A percentile compares a stretch with the other conserved stretches of the same genome.
Evolutionary conservation across 2,797 vertebrate genomes (phyloP).

Genomic region (Anguilla obscura): DNA sequence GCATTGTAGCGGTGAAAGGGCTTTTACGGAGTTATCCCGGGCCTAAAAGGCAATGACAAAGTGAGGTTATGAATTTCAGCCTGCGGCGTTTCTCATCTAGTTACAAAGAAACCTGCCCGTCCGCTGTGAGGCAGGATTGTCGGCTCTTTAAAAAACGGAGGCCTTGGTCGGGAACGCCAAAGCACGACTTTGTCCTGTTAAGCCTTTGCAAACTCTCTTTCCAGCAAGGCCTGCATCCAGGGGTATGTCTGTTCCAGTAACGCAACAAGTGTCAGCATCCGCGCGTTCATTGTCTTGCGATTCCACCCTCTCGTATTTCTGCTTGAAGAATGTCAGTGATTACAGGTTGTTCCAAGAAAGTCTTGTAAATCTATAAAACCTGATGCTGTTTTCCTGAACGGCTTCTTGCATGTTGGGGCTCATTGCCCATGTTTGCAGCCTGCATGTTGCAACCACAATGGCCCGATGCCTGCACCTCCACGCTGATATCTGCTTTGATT

Average conservation of each 20-base stretch:
- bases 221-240: not conserved
- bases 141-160: not conserved
- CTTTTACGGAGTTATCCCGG: constrained; percentile 18
- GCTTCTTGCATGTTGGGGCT: constrained; percentile 14
- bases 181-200: not conserved
- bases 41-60: not conserved
- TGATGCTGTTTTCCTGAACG: constrained; percentile 22
- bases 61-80: constrained; percentile 3
- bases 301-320: not conserved
- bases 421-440: not conserved
- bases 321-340: constrained; percentile 33
- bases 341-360: constrained; percentile 40
- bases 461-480: not conserved
- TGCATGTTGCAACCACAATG: not conserved
- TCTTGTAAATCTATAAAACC: constrained; percentile 29
- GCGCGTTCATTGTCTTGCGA: not conserved
- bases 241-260: not conserved
- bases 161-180: not conserved
- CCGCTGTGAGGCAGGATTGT: not conserved
- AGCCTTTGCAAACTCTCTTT: not conserved
- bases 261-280: not conserved
- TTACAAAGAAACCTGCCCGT: constrained; percentile 7
- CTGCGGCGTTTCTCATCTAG: constrained; percentile 23
- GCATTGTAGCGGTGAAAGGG: constrained; percentile 22
- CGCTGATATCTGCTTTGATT: not conserved